Evolutionary conservation across 2,113 vertebrate genomes (phyloP).

Genomic region (Dasypus novemcinctus): DNA sequence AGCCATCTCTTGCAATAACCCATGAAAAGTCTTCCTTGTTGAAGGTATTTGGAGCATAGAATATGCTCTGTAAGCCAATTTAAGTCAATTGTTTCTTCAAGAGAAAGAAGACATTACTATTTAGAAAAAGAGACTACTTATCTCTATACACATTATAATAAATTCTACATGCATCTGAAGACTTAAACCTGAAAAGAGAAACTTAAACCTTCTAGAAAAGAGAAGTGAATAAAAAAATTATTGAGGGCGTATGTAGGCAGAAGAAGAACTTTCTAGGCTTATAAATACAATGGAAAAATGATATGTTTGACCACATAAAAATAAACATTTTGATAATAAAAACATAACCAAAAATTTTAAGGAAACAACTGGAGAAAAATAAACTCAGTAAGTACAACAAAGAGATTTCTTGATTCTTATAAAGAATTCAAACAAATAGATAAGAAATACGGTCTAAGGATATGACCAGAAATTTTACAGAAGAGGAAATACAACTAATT

Average conservation of each 20-base stretch:
- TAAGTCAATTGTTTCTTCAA: background rate
- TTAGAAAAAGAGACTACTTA: conserved; percentile 18
- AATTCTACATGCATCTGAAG: conserved; percentile 1
- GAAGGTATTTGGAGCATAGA: conserved; percentile 26
- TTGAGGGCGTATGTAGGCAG: background rate
- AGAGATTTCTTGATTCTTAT: background rate
- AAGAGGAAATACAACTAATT: background rate
- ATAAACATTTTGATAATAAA: conserved; percentile 16
- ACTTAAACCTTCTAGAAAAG: conserved; percentile 10
- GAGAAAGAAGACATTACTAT: conserved; percentile 8
- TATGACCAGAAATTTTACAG: conserved; percentile 26
- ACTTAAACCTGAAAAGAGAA: conserved; percentile 28
- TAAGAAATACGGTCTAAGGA: background rate
- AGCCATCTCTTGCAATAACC: background rate
- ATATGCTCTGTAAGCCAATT: background rate
- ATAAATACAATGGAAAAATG: background rate
- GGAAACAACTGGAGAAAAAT: background rate
- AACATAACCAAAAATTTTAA: conserved; percentile 23
- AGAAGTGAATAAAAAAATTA: conserved; percentile 47
- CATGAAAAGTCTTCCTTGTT: background rate
- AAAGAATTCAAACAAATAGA: background rate
- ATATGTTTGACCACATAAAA: background rate
- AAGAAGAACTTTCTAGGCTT: background rate
- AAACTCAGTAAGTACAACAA: conserved; percentile 1
- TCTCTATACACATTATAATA: conserved; percentile 19